phyloP scores from a whole-genome alignment of 35 echinoderm and acorn worm genomes.

The Hemicentrotus pulcherrimus region DNA sequence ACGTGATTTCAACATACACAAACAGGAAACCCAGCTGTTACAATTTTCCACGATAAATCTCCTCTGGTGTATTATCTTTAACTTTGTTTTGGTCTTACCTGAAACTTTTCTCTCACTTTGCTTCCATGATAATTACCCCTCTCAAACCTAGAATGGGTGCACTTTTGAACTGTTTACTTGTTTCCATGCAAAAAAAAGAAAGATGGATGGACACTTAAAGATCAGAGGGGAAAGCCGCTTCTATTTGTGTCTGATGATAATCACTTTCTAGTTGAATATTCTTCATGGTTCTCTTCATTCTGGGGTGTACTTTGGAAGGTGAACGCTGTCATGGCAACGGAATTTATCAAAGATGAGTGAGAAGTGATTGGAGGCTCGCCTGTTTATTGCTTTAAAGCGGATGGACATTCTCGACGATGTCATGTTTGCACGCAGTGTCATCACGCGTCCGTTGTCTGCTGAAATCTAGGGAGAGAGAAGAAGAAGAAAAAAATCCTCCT shows the following conservation, averaged over 20 bases:
- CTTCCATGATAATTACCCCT: neutral
- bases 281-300: neutral
- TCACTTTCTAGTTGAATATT: neutral
- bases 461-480: neutral
- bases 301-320: neutral
- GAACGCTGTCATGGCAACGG: constrained; percentile 33
- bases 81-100: constrained; percentile 27
- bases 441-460: neutral
- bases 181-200: neutral
- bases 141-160: neutral
- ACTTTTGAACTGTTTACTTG: neutral
- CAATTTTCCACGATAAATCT: constrained; percentile 43
- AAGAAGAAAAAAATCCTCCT: neutral
- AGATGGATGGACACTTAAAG: neutral
- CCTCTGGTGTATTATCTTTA: constrained; percentile 34
- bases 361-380: constrained; percentile 21
- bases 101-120: neutral
- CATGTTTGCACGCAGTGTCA: constrained; percentile 44
- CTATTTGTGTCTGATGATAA: neutral
- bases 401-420: constrained; percentile 31
- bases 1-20: constrained; percentile 42
- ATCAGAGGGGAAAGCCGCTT: neutral
- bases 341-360: constrained; percentile 41
- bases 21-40: constrained; percentile 32
- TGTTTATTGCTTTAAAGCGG: constrained; percentile 50